A percentile compares a stretch with the other conserved stretches of the same genome.
These are phyloP conservation scores for Anadara kagoshimensis DNA, from an alignment of 1,140 invertebrate genomes.

Conservation along the genomic window DNA sequence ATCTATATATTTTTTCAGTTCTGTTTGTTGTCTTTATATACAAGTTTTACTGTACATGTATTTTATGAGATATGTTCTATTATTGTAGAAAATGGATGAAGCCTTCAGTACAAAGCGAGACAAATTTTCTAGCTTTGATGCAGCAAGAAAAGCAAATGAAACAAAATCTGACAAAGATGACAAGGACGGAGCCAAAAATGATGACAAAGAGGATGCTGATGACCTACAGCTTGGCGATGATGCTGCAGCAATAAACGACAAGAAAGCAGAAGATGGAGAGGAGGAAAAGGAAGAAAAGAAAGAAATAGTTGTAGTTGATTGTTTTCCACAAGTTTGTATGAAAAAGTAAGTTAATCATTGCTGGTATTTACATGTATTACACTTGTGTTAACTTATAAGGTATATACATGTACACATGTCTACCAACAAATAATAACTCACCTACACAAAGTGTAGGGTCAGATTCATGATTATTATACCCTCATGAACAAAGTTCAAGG, in stretches of 20 bases:
- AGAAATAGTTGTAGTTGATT: slow-evolving; percentile 76
- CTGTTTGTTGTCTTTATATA: no score
- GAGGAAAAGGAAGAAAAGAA: slow-evolving; percentile 48
- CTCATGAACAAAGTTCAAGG: no score
- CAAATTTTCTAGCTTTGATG: slow-evolving; percentile 31
- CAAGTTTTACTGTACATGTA: no score
- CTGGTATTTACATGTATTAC: no score
- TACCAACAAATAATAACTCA: no score
- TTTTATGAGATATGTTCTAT: neutral
- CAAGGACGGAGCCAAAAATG: slow-evolving; percentile 10
- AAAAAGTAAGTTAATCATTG: slow-evolving; percentile 38
- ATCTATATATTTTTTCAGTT: no score
- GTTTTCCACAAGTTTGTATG: slow-evolving; percentile 80
- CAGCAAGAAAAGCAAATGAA: slow-evolving; percentile 29
- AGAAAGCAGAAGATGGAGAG: slow-evolving; percentile 42
- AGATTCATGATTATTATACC: no score
- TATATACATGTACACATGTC: no score
- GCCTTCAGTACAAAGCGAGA: slow-evolving; percentile 36
- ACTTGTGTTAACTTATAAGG: no score
- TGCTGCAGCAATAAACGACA: slow-evolving; percentile 40
- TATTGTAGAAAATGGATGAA: slow-evolving; percentile 22
- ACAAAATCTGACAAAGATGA: slow-evolving; percentile 34
- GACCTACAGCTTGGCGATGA: slow-evolving; percentile 50
- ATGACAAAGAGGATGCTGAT: slow-evolving; percentile 40
- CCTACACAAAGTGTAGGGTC: no score